Evolutionary conservation across 2,888 invertebrate genomes (phyloP).

Genomic region (Leistus spinibarbis): DNA sequence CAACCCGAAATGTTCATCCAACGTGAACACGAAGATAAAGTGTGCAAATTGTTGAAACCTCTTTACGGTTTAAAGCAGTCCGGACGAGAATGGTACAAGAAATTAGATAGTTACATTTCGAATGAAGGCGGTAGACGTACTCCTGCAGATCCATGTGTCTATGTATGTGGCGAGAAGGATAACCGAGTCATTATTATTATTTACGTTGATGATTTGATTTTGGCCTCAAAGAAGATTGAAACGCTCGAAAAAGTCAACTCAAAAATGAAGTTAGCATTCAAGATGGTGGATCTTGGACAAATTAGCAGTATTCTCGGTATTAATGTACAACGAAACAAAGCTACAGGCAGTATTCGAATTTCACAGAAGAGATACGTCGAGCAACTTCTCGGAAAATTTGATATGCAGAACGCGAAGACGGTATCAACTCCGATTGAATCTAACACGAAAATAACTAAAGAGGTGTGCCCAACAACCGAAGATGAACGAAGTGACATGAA

Average conservation of each 20-base stretch:
- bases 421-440: slow-evolving; percentile 41
- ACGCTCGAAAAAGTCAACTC: slow-evolving; percentile 34
- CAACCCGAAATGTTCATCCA: slow-evolving; percentile 42
- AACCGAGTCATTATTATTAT: slow-evolving; percentile 34
- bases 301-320: slow-evolving; percentile 39
- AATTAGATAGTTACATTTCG: too few relatives aligned
- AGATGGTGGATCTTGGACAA: slow-evolving; percentile 41
- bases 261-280: slow-evolving; percentile 39
- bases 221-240: slow-evolving; percentile 39
- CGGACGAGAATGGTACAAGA: too few relatives aligned
- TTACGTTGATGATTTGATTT: slow-evolving; percentile 42
- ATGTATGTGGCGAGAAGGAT: slow-evolving; percentile 15
- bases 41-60: too few relatives aligned
- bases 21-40: too few relatives aligned
- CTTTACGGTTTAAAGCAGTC: too few relatives aligned
- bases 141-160: slow-evolving; percentile 42
- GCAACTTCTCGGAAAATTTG: slow-evolving; percentile 40
- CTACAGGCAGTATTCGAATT: slow-evolving; percentile 40
- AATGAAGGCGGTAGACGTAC: slow-evolving; percentile 23
- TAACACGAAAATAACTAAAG: slow-evolving; percentile 40
- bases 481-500: slow-evolving; percentile 7
- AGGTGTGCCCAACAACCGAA: slow-evolving; percentile 8
- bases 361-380: slow-evolving; percentile 41
- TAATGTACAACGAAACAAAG: slow-evolving; percentile 34
- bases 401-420: slow-evolving; percentile 22